Evolutionary conservation across 2,888 invertebrate species (phyloP), one percentile per base, ranked within the genome.

Genomic region (Invenusta paracnida): DNA sequence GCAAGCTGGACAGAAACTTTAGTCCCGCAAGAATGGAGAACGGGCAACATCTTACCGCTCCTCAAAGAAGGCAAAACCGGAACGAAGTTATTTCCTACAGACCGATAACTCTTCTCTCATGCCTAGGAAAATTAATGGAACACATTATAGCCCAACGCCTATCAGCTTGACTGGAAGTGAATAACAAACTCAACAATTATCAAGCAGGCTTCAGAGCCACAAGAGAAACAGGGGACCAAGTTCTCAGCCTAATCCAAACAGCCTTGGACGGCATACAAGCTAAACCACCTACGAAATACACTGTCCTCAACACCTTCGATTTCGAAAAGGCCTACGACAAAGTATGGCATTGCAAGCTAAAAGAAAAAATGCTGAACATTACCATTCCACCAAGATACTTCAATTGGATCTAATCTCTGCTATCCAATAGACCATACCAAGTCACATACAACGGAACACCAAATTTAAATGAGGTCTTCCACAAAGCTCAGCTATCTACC

Each of bases 241-340:
- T 73, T 23, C 73, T 73, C 23, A 73, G 25, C 2, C 25, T 73
- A 73, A 25, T 73, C 5, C 73, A 73, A 73, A 13, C 73, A 5
- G 73, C 73, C 27, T 73, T 23, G 2, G 73, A 73, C 25, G 25
- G 2, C 25, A 73, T 73, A 23, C 73, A 73, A 2, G 73, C 73
- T 5, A 73, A 13, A 2, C 73, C 73, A 2, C 23, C 73, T n/a
- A 13, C 23, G 17, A 73, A 73, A 25, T 73, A 73, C 25, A 73
- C 73, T 13, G 27, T 13, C 5, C 73, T 73, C 23, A 73, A 13
- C 73, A 73, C 73, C 23, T 73, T 73, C 25, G 73, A 73, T 23
- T 73, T 73, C 23, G 73, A 73, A 73, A 73, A 73, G 23, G 73
- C 73, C 23, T 73, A 73, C 23, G 73, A 73, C 25, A 73, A 73